Conservation (phyloP, 2,888 invertebrate species). For the Drosophila longiperda region DNA sequence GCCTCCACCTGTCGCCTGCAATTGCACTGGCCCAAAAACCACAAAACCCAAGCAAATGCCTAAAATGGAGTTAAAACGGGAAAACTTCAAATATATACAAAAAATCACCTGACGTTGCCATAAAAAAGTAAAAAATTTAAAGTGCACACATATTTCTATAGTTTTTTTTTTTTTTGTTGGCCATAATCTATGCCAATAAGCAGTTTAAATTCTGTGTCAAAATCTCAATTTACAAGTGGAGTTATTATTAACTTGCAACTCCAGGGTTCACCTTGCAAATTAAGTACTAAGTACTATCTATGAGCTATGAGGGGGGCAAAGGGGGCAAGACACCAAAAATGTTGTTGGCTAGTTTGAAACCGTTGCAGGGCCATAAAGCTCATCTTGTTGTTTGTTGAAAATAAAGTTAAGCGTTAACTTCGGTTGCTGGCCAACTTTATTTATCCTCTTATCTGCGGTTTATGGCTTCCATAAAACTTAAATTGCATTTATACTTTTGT, state of each 20-base stretch:
- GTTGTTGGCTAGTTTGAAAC: conserved; percentile 5
- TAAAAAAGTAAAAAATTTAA: neutral
- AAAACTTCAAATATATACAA: neutral
- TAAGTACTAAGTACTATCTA: conserved; percentile 3
- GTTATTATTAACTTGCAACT: neutral
- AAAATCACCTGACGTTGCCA: neutral
- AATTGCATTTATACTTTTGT: conserved; percentile 35
- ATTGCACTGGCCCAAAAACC: conserved; percentile 37
- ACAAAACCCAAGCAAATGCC: neutral
- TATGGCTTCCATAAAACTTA: conserved; percentile 46
- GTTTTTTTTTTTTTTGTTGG: neutral
- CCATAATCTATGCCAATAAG: neutral
- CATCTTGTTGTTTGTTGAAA: conserved; percentile 13
- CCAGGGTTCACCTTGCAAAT: conserved; percentile 15
- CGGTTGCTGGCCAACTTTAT: conserved; percentile 21
- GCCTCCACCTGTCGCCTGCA: conserved; percentile 59
- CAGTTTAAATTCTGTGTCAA: neutral
- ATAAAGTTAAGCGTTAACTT: conserved; percentile 24
- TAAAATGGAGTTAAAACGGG: neutral
- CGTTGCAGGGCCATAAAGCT: conserved; percentile 7
- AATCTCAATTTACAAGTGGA: neutral
- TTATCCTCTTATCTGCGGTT: conserved; percentile 26
- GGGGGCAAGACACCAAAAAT: neutral
- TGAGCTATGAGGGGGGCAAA: neutral
- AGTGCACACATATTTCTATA: neutral